Evolutionary conservation across 2,113 vertebrate genomes (phyloP).

Genomic region (Tautogolabrus adspersus): DNA sequence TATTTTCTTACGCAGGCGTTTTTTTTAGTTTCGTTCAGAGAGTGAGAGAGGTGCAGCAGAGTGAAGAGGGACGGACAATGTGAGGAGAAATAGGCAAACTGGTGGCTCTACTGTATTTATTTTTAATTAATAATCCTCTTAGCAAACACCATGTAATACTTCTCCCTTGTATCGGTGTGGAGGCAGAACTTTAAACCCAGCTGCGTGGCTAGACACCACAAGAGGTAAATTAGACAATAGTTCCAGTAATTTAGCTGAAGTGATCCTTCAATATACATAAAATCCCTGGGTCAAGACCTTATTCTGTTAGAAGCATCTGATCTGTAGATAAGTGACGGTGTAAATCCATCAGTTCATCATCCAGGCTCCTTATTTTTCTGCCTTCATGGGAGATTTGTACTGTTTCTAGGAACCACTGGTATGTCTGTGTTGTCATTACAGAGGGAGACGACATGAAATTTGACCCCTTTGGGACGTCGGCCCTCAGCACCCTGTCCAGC

Average conservation of each 20-base stretch:
- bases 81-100: too few species aligned
- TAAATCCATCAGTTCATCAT: constrained; percentile 12
- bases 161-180: background rate
- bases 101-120: too few species aligned
- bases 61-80: too few species aligned
- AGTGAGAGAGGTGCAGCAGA: too few species aligned
- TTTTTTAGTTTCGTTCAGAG: too few species aligned
- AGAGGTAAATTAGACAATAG: background rate
- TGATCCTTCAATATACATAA: background rate
- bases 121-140: too few species aligned
- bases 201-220: background rate
- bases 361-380: constrained; percentile 30
- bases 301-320: background rate
- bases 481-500: constrained; percentile 86
- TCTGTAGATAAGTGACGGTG: background rate
- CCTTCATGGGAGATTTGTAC: constrained; percentile 45
- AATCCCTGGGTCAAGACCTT: too few species aligned
- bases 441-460: constrained; percentile 94
- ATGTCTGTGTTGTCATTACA: constrained; percentile 87
- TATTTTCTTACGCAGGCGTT: too few species aligned
- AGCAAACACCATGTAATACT: too few species aligned
- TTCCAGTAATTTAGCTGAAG: background rate
- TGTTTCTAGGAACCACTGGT: constrained; percentile 69
- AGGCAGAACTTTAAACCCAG: constrained; percentile 1
- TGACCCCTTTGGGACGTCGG: constrained; percentile 89